Conservation (phyloP, 2,113 vertebrate genomes). For the Probosciger aterrimus region DNA sequence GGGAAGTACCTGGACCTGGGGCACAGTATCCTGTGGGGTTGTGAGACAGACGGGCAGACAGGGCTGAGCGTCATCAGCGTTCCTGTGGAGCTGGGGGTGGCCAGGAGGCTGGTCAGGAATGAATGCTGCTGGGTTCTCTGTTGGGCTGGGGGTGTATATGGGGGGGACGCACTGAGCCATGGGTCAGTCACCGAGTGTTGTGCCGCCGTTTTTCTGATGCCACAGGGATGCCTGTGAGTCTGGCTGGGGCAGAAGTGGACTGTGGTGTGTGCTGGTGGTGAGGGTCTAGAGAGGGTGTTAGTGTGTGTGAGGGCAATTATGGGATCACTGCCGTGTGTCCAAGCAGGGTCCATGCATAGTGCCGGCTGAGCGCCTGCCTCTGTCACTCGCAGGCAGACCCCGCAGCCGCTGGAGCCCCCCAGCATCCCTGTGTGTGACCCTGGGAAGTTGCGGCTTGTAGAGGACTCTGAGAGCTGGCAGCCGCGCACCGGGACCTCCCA, state of each 20-base stretch:
- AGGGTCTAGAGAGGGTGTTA: background rate
- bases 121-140: background rate
- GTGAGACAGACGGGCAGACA: fast-evolving
- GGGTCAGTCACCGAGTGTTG: background rate
- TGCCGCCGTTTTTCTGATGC: background rate
- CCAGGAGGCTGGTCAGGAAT: background rate
- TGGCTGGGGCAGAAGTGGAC: background rate
- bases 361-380: background rate
- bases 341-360: background rate
- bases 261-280: background rate
- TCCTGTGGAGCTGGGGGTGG: background rate
- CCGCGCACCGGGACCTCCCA: slow-evolving; percentile 91
- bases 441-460: slow-evolving; percentile 90
- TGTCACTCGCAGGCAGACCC: slow-evolving; percentile 77
- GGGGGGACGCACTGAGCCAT: background rate
- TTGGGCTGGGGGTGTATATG: fast-evolving
- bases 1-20: background rate
- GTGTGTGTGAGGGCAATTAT: background rate
- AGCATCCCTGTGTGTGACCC: slow-evolving; percentile 78
- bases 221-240: background rate
- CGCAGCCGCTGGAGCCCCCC: slow-evolving; percentile 70
- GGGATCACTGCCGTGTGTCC: background rate
- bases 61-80: background rate
- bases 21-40: fast-evolving
- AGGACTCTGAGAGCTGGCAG: slow-evolving; percentile 91